Conservation (phyloP, 2,797 vertebrate genomes). For the Sphenodon punctatus region DNA sequence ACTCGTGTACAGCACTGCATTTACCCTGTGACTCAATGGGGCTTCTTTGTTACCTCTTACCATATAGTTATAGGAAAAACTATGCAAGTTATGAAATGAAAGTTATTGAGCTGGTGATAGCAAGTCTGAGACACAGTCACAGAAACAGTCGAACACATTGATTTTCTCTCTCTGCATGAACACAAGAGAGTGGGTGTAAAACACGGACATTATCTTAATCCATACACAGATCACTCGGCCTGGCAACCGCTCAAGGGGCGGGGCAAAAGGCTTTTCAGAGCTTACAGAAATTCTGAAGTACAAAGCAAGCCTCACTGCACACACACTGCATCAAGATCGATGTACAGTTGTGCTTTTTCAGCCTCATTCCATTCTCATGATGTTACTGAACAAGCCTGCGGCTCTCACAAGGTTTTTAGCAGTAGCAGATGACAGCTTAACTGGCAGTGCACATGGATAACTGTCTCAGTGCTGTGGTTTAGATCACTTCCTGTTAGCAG, state of each 20-base stretch:
- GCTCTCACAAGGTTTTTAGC: neutral
- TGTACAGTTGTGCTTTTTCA: rapidly evolving
- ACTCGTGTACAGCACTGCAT: rapidly evolving
- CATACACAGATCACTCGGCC: neutral
- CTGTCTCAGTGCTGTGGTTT: neutral
- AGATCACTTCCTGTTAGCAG: conserved; percentile 6
- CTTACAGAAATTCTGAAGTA: rapidly evolving
- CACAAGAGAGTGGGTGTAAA: too few species aligned
- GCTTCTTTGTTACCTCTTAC: conserved; percentile 30
- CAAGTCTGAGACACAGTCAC: neutral
- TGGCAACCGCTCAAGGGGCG: neutral
- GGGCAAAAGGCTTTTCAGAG: neutral
- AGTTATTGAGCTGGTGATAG: rapidly evolving
- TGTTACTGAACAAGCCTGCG: too few species aligned
- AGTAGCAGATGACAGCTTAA: neutral
- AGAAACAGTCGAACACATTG: neutral
- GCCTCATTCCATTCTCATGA: rapidly evolving
- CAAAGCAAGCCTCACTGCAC: rapidly evolving
- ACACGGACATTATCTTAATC: neutral
- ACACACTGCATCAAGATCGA: rapidly evolving
- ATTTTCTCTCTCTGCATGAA: neutral
- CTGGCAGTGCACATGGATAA: rapidly evolving
- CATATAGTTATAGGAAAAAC: conserved; percentile 10
- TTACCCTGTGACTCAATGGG: rapidly evolving
- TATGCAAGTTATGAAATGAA: neutral